A percentile compares a stretch with the other conserved stretches of the same genome.
Evolutionary conservation across 2,888 invertebrate genomes (phyloP).

Genomic region (Apoda limacodes): DNA sequence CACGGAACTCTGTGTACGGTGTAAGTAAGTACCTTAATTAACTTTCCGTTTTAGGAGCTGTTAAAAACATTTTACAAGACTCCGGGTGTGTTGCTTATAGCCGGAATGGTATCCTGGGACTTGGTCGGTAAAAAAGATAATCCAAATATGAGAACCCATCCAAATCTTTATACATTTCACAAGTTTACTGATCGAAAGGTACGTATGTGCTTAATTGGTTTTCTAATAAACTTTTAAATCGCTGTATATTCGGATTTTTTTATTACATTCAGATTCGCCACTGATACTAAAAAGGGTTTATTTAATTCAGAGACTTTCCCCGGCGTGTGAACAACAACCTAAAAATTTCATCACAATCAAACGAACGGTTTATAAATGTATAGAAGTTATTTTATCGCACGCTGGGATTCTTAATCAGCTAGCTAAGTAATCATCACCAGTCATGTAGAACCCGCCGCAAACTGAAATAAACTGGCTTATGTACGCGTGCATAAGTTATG

Average conservation of each 20-base stretch:
- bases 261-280: background rate
- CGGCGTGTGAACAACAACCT: too few relatives aligned
- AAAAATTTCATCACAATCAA: too few relatives aligned
- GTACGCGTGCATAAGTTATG: too few relatives aligned
- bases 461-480: too few relatives aligned
- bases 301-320: too few relatives aligned
- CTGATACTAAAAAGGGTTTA: slow-evolving; percentile 10
- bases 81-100: slow-evolving; percentile 81
- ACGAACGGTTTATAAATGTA: too few relatives aligned
- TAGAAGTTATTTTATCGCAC: too few relatives aligned
- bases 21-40: background rate
- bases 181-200: slow-evolving; percentile 77
- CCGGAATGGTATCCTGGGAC: slow-evolving; percentile 94
- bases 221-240: background rate
- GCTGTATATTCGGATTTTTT: background rate
- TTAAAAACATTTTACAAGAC: slow-evolving; percentile 74
- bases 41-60: slow-evolving; percentile 51
- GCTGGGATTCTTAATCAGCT: too few relatives aligned
- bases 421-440: too few relatives aligned
- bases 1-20: too few relatives aligned
- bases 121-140: slow-evolving; percentile 83
- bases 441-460: too few relatives aligned
- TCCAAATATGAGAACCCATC: slow-evolving; percentile 74
- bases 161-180: slow-evolving; percentile 86
- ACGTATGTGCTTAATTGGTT: slow-evolving; percentile 18